Evolutionary conservation across 2,113 vertebrate genomes (phyloP), one percentile per base, ranked within the genome.

Genomic region (Petroica traversi): DNA sequence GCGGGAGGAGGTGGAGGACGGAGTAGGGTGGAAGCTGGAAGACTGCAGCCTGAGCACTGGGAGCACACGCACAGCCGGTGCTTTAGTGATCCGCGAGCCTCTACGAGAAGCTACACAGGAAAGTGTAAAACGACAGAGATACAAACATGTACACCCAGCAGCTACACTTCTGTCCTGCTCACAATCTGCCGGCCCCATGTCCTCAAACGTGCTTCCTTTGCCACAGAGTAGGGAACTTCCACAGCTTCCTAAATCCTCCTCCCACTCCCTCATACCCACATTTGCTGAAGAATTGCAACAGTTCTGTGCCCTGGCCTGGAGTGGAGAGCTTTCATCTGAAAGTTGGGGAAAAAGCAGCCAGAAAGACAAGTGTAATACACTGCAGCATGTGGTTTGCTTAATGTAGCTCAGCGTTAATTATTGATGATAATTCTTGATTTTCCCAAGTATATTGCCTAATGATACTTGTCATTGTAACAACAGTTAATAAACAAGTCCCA

Each of bases 401-500:
- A 82, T 73, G 89, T 82, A 92, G 62, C 33, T 85, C 78, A 72
- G n/a, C 48, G 59, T 89, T 96, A 94, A 95, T 96, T 95, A 95
- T 95, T 93, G 58, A 93, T 85, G 74, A 43, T 76, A 83, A 92
- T 68, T 89, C 36, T 54, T 49, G 11, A 55, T 85, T 92, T 94
- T 82, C 31, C 38, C 25, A 68, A 74, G 19, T 55, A 63, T 62
- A 80, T 34, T 94, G 77, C 31, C 45, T 83, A 93, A 78, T 83
- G n/a, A 61, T 63, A 74, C 45, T 55, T 91, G 76, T 80, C 48
- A 72, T 45, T 81, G 64, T 51, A 66, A 85, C 85, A 87, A 64
- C 49, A 77, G 88, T 74, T 91, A 93, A 68, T 78, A 62, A 91
- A 46, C 16, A 75, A 52, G 31, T 95, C 62, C 76, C 48, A 75